Evolutionary conservation across 2,888 invertebrate genomes (phyloP).

Genomic region (Drosophila buzzatii): DNA sequence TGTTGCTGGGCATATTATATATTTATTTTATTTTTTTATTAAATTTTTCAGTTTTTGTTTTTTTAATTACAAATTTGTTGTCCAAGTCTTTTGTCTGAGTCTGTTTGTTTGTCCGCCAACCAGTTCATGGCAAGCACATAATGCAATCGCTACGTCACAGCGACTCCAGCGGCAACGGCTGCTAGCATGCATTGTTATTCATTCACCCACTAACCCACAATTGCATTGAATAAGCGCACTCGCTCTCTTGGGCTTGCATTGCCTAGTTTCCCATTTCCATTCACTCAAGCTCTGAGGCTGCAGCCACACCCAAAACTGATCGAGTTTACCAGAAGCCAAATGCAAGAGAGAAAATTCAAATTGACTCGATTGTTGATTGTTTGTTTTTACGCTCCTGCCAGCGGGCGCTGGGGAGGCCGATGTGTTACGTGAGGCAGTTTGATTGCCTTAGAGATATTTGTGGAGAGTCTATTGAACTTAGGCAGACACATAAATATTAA

Average conservation of each 20-base stretch:
- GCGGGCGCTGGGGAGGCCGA: not conserved
- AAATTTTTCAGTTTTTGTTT: not conserved
- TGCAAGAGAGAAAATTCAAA: conserved; percentile 2
- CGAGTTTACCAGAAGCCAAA: conserved; percentile 50
- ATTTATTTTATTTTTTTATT: not conserved
- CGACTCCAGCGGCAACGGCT: not conserved
- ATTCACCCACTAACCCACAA: conserved; percentile 81
- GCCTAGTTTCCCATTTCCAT: conserved; percentile 57
- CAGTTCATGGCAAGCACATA: conserved; percentile 17
- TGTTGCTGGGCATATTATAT: not conserved
- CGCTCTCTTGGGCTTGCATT: conserved; percentile 25
- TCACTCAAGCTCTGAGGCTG: conserved; percentile 41
- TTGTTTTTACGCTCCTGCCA: not conserved
- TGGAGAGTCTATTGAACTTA: not conserved
- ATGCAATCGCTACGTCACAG: conserved; percentile 39
- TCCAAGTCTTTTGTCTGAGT: conserved; percentile 61
- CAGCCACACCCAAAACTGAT: conserved; percentile 53
- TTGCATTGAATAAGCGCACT: conserved; percentile 50
- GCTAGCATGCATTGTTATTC: conserved; percentile 63
- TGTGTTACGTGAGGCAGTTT: not conserved
- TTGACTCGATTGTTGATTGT: conserved; percentile 2
- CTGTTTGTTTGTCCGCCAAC: conserved; percentile 21
- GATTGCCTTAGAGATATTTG: not conserved
- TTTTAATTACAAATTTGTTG: conserved; percentile 40
- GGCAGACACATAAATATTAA: not conserved